These are phyloP conservation scores for Gracilinanus agilis DNA, from an alignment of 2,113 vertebrate species.

Conservation along the genomic window DNA sequence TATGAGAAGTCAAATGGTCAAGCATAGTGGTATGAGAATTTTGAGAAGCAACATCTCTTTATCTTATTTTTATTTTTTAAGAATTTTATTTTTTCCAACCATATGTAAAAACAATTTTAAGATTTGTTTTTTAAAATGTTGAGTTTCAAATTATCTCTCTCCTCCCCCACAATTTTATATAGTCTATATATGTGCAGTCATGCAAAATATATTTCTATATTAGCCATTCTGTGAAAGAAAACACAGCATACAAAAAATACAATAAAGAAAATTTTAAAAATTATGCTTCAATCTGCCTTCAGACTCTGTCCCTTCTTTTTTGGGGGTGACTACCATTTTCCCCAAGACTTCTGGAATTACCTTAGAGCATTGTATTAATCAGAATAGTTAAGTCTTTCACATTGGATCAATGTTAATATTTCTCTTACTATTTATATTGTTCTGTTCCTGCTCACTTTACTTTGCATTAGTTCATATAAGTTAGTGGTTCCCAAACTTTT, in stretches of 20 bases:
- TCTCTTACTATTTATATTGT: background rate
- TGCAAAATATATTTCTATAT: background rate
- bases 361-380: background rate
- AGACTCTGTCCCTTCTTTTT: background rate
- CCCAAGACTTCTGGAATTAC: background rate
- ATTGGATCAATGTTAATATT: background rate
- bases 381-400: background rate
- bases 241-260: background rate
- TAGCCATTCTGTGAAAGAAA: background rate
- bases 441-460: background rate
- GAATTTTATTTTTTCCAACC: background rate
- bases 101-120: background rate
- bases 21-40: background rate
- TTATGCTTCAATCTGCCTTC: background rate
- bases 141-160: background rate
- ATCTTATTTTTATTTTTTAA: background rate
- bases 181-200: background rate
- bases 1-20: background rate
- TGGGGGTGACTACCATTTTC: background rate
- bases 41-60: background rate
- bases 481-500: too few relatives aligned
- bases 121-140: background rate
- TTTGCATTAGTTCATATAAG: background rate
- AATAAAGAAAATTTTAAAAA: background rate
- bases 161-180: background rate